These are phyloP conservation scores for Furnarius figulus DNA, from an alignment of 2,113 vertebrate genomes.

Conservation along the genomic window DNA sequence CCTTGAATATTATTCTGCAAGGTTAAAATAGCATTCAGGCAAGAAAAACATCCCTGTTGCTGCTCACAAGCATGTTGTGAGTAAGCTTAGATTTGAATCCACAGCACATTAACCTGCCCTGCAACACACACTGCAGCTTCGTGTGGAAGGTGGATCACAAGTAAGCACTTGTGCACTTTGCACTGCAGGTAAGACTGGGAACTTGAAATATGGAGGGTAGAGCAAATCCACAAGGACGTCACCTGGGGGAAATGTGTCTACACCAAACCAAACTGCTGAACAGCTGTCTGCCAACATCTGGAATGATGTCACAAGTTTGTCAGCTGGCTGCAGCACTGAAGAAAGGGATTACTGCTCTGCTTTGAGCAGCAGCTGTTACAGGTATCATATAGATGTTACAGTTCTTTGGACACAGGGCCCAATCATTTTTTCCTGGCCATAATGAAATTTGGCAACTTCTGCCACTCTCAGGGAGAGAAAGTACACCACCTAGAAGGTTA, in stretches of 20 bases:
- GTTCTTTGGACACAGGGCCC: background rate
- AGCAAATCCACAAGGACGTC: background rate
- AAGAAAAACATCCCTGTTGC: background rate
- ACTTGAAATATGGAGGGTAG: rapidly evolving
- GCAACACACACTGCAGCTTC: rapidly evolving
- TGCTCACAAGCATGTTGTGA: background rate
- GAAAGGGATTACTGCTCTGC: background rate
- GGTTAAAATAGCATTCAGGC: background rate
- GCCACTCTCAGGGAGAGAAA: background rate
- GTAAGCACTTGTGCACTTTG: rapidly evolving
- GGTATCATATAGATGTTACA: rapidly evolving
- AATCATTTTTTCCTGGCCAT: background rate
- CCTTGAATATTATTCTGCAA: background rate
- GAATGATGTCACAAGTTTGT: background rate
- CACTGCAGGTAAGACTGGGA: background rate
- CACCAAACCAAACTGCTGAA: background rate
- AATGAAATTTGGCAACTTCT: background rate
- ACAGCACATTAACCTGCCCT: background rate
- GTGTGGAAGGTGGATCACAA: background rate
- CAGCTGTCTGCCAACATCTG: background rate
- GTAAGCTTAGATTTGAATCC: background rate
- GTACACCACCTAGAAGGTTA: background rate
- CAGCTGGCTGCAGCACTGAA: background rate
- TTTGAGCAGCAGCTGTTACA: rapidly evolving
- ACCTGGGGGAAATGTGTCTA: background rate